phyloP scores from a whole-genome alignment of 2,113 vertebrate species.

The Carassius auratus region DNA sequence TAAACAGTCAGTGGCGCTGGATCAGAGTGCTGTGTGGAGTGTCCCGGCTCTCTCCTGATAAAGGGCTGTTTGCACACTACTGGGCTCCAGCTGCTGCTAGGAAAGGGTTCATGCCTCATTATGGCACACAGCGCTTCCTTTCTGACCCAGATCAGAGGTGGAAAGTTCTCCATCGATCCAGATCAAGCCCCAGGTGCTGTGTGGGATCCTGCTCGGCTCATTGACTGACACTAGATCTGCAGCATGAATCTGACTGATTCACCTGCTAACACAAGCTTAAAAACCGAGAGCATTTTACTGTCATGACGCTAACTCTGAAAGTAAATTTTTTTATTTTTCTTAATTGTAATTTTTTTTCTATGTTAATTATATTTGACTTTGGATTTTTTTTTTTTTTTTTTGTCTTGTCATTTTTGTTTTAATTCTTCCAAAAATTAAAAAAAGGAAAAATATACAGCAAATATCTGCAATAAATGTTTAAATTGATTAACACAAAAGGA shows the following conservation, averaged over 20 bases:
- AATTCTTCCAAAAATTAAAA: too few relatives aligned
- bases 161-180: neutral
- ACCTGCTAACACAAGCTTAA: neutral
- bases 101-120: slow-evolving; percentile 32
- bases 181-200: neutral
- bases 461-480: too few relatives aligned
- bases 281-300: neutral
- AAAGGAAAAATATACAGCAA: too few relatives aligned
- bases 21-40: neutral
- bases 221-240: neutral
- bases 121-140: neutral
- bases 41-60: neutral
- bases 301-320: neutral
- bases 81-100: slow-evolving; percentile 39
- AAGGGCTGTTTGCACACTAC: slow-evolving; percentile 25
- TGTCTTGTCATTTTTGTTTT: too few relatives aligned
- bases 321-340: too few relatives aligned
- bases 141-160: neutral
- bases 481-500: too few relatives aligned
- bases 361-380: too few relatives aligned
- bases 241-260: neutral
- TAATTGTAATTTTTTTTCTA: too few relatives aligned
- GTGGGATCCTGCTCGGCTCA: neutral
- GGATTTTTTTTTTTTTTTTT: too few relatives aligned
- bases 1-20: neutral